Percentiles rank a stretch among this genome's conserved stretches.
Evolutionary conservation across 2,113 vertebrate species (phyloP).

Genomic region (Calypte anna): DNA sequence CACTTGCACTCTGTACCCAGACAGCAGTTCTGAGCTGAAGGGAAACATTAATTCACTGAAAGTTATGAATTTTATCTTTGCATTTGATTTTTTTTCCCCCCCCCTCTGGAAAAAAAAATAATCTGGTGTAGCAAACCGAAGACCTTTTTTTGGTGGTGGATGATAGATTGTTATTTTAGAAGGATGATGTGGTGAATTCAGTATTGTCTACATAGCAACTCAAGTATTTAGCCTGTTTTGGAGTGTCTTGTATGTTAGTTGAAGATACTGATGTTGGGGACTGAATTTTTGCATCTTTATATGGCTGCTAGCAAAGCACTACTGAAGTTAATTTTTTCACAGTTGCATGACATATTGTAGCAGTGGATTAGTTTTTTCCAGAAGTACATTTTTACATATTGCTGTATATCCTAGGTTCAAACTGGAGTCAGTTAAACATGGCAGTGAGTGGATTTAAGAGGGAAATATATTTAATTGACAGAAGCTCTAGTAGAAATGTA

Average conservation of each 20-base stretch:
- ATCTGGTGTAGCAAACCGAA: background rate
- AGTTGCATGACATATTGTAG: background rate
- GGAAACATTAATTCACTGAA: background rate
- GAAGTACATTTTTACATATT: background rate
- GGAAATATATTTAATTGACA: background rate
- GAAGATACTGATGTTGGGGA: background rate
- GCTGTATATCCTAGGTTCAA: background rate
- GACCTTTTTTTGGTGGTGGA: background rate
- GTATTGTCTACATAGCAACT: background rate
- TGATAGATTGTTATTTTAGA: background rate
- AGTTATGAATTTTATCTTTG: background rate
- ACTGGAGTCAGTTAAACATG: background rate
- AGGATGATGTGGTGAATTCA: background rate
- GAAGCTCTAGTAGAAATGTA: background rate
- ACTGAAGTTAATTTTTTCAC: background rate
- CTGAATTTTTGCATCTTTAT: background rate
- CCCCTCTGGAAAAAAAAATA: background rate
- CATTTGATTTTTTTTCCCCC: background rate
- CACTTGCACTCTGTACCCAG: background rate
- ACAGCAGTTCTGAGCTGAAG: background rate
- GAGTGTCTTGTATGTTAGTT: background rate
- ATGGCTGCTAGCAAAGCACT: background rate
- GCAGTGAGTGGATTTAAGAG: background rate
- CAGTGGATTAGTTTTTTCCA: background rate
- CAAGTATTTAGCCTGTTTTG: background rate